Evolutionary conservation across 2,113 vertebrate species (phyloP).

Genomic region (Echinops telfairi): DNA sequence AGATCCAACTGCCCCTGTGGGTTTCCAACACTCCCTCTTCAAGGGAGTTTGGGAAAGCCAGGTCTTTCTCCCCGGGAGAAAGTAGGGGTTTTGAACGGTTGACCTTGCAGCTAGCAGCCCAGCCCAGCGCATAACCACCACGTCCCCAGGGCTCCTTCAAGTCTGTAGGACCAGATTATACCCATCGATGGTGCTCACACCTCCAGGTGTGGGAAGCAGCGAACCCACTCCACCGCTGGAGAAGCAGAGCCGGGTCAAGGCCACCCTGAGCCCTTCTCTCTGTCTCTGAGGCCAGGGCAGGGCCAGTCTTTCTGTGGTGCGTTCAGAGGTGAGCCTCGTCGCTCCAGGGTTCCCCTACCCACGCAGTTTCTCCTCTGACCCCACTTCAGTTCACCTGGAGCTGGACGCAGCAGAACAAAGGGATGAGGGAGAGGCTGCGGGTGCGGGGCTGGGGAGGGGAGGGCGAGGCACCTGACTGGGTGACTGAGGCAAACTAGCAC

Average conservation of each 20-base stretch:
- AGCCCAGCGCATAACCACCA: too few relatives aligned
- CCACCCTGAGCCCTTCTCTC: not conserved
- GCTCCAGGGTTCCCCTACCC: not conserved
- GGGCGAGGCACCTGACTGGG: conserved; percentile 53
- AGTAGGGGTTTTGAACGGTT: too few relatives aligned
- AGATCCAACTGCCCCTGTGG: too few relatives aligned
- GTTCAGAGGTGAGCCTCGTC: not conserved
- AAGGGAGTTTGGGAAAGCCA: too few relatives aligned
- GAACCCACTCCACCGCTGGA: not conserved
- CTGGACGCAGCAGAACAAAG: conserved; percentile 8
- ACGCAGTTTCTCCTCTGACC: not conserved
- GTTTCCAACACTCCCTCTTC: too few relatives aligned
- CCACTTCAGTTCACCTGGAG: not conserved
- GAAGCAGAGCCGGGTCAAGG: not conserved
- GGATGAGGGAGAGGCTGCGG: not conserved
- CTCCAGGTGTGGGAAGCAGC: not conserved
- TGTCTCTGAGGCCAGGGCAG: not conserved
- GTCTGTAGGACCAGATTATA: not conserved
- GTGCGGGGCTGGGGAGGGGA: conserved; percentile 29
- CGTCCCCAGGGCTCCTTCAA: too few relatives aligned
- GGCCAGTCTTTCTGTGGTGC: conserved; percentile 11
- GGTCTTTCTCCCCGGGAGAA: too few relatives aligned
- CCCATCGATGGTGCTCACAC: too few relatives aligned
- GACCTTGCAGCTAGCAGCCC: too few relatives aligned
- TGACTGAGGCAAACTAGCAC: conserved; percentile 3